These are phyloP conservation scores for Psephotus haematonotus DNA, from an alignment of 2,113 vertebrate species.

Conservation along the genomic window DNA sequence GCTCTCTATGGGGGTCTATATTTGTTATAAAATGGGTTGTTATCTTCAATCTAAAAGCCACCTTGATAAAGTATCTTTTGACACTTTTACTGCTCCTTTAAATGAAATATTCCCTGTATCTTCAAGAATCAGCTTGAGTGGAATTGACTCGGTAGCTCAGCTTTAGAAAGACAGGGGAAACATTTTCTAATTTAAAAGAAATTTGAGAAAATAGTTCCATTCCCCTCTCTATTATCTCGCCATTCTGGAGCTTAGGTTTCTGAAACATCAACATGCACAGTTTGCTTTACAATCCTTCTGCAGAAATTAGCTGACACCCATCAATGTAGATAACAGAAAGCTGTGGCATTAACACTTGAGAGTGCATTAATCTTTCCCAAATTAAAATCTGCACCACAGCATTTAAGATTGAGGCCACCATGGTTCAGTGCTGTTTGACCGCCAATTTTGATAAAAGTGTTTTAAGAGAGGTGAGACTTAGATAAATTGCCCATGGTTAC, in stretches of 20 bases:
- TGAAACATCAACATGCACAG: conserved; percentile 75
- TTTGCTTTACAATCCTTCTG: conserved; percentile 76
- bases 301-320: conserved; percentile 89
- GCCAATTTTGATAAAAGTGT: conserved; percentile 98
- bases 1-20: conserved; percentile 22
- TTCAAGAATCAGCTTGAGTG: conserved; percentile 63
- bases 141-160: conserved; percentile 63
- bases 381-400: conserved; percentile 93
- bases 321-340: conserved; percentile 86
- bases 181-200: conserved; percentile 85
- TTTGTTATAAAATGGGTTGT: conserved; percentile 51
- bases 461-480: conserved; percentile 95
- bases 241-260: conserved; percentile 68
- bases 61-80: conserved; percentile 74
- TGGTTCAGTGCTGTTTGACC: conserved; percentile 87
- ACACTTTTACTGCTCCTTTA: conserved; percentile 71
- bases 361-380: conserved; percentile 98
- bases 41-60: conserved; percentile 64
- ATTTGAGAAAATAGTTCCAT: conserved; percentile 85
- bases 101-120: conserved; percentile 73
- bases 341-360: conserved; percentile 83
- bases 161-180: conserved; percentile 66
- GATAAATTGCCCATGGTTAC: conserved; percentile 88
- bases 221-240: conserved; percentile 71
- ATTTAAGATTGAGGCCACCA: conserved; percentile 93